A percentile compares a stretch with the other conserved stretches of the same genome.
Evolutionary conservation across 2,797 vertebrate genomes (phyloP).

Genomic region (Momotus momota): DNA sequence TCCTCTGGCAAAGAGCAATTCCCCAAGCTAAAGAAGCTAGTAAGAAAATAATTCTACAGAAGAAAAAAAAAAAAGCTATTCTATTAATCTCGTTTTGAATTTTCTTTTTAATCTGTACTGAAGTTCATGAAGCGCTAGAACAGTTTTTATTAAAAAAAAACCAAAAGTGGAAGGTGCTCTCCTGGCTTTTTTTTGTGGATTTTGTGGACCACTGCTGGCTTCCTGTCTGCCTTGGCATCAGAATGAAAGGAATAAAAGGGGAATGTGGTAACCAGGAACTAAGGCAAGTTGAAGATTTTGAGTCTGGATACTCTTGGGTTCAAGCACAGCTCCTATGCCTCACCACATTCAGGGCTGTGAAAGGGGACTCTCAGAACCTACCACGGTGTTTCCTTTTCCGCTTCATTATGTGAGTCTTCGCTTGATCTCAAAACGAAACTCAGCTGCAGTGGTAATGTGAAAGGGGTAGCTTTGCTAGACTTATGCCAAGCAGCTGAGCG

Average conservation of each 20-base stretch:
- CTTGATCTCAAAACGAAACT: not conserved
- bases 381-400: rapidly evolving
- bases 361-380: not conserved
- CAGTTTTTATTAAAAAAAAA: not conserved
- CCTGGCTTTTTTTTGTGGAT: too few species aligned
- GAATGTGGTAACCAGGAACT: not conserved
- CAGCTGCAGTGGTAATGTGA: not conserved
- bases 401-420: not conserved
- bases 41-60: not conserved
- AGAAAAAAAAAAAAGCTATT: not conserved
- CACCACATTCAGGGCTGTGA: not conserved
- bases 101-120: not conserved
- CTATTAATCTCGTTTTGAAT: not conserved
- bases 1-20: not conserved
- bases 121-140: not conserved
- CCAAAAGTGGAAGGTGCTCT: too few species aligned
- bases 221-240: not conserved
- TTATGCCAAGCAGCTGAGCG: not conserved
- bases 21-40: not conserved
- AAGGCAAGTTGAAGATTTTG: not conserved
- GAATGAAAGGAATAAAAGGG: not conserved
- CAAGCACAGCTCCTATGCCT: not conserved
- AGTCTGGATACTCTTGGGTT: not conserved
- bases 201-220: not conserved
- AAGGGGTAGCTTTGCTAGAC: not conserved